Conservation (phyloP, 2,797 vertebrate species). For the Danio kyathit region DNA sequence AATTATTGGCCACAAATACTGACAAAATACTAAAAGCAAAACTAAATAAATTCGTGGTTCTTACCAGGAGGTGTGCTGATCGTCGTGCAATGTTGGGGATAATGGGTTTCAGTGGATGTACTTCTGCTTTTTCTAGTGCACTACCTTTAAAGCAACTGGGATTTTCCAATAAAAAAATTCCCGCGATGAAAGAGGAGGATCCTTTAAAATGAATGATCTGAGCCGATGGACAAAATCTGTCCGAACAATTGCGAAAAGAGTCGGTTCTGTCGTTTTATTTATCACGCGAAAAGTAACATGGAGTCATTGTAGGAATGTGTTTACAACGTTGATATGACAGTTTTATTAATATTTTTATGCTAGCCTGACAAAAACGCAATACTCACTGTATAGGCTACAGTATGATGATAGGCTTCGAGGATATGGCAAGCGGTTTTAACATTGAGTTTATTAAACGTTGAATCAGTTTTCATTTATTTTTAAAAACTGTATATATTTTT, state of each 20-base stretch:
- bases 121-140: too few relatives aligned
- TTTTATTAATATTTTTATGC: background rate
- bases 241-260: background rate
- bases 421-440: too few relatives aligned
- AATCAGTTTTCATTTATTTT: too few relatives aligned
- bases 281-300: background rate
- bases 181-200: background rate
- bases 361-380: background rate
- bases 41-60: background rate
- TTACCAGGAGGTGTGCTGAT: background rate
- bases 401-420: too few relatives aligned
- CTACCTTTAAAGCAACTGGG: background rate
- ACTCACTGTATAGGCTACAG: too few relatives aligned
- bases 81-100: background rate
- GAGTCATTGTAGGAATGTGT: background rate
- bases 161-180: conserved; percentile 24
- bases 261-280: background rate
- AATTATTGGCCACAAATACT: background rate
- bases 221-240: background rate
- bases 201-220: background rate
- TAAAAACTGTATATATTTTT: too few relatives aligned
- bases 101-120: background rate
- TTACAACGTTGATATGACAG: background rate
- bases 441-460: too few relatives aligned
- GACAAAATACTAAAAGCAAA: background rate